Evolutionary conservation across 2,888 invertebrate genomes (phyloP), one percentile per base, ranked within the genome.

Genomic region (Dusona sp.): DNA sequence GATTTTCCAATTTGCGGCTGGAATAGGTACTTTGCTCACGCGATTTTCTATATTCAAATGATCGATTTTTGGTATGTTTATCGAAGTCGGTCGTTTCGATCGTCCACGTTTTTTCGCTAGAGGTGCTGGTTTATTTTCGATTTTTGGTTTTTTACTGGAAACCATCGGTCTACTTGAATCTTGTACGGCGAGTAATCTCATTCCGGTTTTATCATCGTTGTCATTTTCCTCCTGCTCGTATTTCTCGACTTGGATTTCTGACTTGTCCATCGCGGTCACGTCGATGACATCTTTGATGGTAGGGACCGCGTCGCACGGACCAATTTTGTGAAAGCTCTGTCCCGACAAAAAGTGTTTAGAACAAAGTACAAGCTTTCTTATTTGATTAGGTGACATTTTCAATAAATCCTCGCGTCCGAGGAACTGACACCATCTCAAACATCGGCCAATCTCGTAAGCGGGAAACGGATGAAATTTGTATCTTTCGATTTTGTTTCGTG

Each of bases 381-480:
- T 94, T 87, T 94, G 94, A 88, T 94, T 94, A 0, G 94, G 94
- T 38, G 94, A 94, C 94, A 94, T 94, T 89, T 93, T 94, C 22
- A 94, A 82, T 3, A 94, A 81, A 79, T 94, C 94, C 86, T 94
- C 94, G 79, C 94, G 90, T 2, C 92, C 94, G 11, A 94, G 88
- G 84, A 94, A 94, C 81, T 94, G 92, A 83, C 94, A 94, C 94
- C 94, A 94, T 65, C 92, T 91, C 57, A 94, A 88, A 85, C 94
- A 94, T 67, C 94, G 91, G 3, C 94, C 94, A 25, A 94, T 94
- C 81, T 94, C 94, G 74, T 94, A 94, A 0, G 94, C 94, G 3
- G 94, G 94, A 84, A 94, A 94, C 16, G 94, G 94, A 88, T 94
- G 94, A 74, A 94, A 94, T 67, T 94, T 94, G 64, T 93, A 93